Base-by-base conservation (phyloP, 2,888 invertebrate genomes). In the Ligdia adustata region DNA sequence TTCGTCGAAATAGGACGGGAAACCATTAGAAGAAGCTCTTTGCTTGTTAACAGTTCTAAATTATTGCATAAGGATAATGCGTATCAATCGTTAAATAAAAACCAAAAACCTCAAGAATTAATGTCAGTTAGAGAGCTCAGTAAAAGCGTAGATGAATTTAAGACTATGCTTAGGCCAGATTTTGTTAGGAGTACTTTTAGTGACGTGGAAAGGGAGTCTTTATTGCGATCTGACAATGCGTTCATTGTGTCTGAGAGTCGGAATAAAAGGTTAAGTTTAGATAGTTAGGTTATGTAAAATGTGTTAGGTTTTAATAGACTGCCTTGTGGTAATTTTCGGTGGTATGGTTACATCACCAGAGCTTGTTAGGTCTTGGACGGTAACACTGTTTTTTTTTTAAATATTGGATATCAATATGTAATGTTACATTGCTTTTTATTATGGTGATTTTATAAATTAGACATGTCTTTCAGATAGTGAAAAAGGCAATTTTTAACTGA, bases 1-100 rank as follows among this genome's bases (percentile, higher is more conserved):
- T 94, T 95, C 14, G 92, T 96, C 5, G 96, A 96, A 69, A 90
- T 95, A 50, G 95, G 96, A 0, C 92, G 94, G 62, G 93, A 93
- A 37, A 95, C 94, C 0, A 77, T 96, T 9, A 80, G 95, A 34
- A 87, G 95, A 9, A 93, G 95, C 9, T 93, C 93, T 0, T 92
- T 31, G 1, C 85, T 91, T 9, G 79, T 18, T 3, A n/a, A 91
- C 16, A 86, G 7, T 4, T n/a, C 6, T 2, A 22, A n/a, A 22
- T 6, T 22, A 18, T 6, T 4, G 1, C 34, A 34, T 3, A 6
- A 5, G n/a, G 7, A 18, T 5, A 2, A 6, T 0, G 87, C 92
- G 0, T 89, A 89, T 26, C 72, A 78, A 11, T 75, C 79, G 0
- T 35, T 89, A 2, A 72, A 33, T 11, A 4, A 20, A 33, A 16